These are phyloP conservation scores for Copidosoma floridanum DNA, from an alignment of 1,140 invertebrate genomes.

Conservation along the genomic window DNA sequence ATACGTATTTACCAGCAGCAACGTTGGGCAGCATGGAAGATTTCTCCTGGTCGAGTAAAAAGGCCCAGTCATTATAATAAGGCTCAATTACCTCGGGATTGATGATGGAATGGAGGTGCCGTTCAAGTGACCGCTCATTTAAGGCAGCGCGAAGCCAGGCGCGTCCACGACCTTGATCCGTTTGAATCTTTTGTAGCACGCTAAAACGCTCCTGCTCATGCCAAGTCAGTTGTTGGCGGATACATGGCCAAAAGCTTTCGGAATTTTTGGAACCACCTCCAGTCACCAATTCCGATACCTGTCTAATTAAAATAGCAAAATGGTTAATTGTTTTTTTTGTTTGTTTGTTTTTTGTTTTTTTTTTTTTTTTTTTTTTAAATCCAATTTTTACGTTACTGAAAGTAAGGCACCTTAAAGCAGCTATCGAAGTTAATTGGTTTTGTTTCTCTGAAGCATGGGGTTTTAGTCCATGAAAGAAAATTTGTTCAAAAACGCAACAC, in stretches of 20 bases:
- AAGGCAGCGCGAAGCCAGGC: conserved; percentile 84
- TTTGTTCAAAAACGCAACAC: conserved; percentile 63
- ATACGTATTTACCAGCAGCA: conserved; percentile 67
- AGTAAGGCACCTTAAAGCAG: too few species aligned
- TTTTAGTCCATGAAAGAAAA: conserved; percentile 64
- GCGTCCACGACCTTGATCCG: conserved; percentile 77
- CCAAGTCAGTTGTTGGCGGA: conserved; percentile 73
- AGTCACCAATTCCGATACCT: conserved; percentile 62
- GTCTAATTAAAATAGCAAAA: too few species aligned
- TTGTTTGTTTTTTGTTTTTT: too few species aligned
- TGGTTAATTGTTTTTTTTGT: too few species aligned
- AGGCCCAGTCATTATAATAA: conserved; percentile 84
- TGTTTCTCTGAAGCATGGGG: neutral
- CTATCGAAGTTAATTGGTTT: too few species aligned
- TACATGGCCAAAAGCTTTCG: conserved; percentile 66
- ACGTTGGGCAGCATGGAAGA: conserved; percentile 74
- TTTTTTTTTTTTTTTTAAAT: too few species aligned
- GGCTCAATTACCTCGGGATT: conserved; percentile 65
- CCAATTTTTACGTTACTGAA: too few species aligned
- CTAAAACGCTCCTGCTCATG: conserved; percentile 85
- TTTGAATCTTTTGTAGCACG: conserved; percentile 76
- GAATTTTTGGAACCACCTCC: conserved; percentile 49
- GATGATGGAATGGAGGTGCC: conserved; percentile 77
- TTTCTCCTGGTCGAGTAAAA: conserved; percentile 74
- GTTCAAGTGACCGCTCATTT: conserved; percentile 86